phyloP scores from a whole-genome alignment of 2,113 vertebrate genomes.

The Zosterops japonicus region DNA sequence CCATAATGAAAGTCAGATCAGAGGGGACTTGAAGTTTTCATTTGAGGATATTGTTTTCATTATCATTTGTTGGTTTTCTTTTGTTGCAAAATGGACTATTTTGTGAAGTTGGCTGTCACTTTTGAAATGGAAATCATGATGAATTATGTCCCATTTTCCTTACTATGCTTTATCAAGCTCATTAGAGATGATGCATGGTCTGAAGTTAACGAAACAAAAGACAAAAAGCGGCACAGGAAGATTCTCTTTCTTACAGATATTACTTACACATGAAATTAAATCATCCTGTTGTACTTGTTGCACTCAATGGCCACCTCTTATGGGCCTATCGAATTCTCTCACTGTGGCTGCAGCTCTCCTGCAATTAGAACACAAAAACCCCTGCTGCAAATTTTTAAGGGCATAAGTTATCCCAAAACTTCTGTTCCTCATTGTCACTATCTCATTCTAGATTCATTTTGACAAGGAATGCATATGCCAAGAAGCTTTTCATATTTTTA shows the following conservation, averaged over 20 bases:
- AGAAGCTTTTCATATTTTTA: not conserved
- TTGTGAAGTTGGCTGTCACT: conserved; percentile 62
- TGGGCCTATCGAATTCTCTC: not conserved
- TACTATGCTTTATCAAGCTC: conserved; percentile 75
- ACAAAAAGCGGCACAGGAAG: not conserved
- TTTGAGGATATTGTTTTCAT: conserved; percentile 17
- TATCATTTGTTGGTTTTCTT: conserved; percentile 3
- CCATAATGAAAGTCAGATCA: not conserved
- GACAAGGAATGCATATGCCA: not conserved
- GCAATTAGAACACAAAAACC: not conserved
- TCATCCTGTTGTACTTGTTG: conserved; percentile 25
- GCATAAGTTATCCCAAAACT: not conserved
- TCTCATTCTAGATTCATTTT: conserved; percentile 11
- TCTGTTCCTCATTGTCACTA: not conserved
- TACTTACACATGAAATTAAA: conserved; percentile 45
- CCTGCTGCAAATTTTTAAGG: not conserved
- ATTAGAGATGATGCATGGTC: conserved; percentile 76
- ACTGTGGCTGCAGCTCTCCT: not conserved
- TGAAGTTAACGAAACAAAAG: conserved; percentile 65
- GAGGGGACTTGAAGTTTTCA: not conserved
- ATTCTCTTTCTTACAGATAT: conserved; percentile 19
- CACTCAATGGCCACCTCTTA: not conserved
- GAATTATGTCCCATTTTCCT: conserved; percentile 72
- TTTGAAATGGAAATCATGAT: conserved; percentile 75
- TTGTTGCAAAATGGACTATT: conserved; percentile 59